Evolutionary conservation across 2,888 invertebrate species (phyloP).

Genomic region (Willowsia nigromaculata): DNA sequence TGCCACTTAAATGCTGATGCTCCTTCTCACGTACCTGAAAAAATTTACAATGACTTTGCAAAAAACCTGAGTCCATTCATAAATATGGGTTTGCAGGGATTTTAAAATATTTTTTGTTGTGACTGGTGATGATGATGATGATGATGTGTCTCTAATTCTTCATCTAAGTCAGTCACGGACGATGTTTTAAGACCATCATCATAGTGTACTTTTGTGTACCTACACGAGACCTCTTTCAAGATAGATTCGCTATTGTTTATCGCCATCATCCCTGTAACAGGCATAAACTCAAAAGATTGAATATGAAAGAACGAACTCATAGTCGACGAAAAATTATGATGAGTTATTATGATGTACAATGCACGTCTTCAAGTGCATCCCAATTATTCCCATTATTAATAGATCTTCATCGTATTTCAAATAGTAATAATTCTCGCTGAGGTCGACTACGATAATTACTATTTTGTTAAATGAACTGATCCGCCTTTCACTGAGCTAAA

Average conservation of each 20-base stretch:
- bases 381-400: slow-evolving; percentile 40
- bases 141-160: not conserved
- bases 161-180: slow-evolving; percentile 53
- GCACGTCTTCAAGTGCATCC: slow-evolving; percentile 46
- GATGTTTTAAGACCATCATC: not conserved
- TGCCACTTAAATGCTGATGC: not conserved
- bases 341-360: not conserved
- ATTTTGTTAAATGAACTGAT: slow-evolving; percentile 40
- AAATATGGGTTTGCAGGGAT: not conserved
- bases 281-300: not conserved
- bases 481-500: slow-evolving; percentile 40
- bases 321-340: not conserved
- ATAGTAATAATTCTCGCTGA: slow-evolving; percentile 43
- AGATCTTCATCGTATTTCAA: slow-evolving; percentile 28
- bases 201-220: not conserved
- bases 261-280: not conserved
- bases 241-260: slow-evolving; percentile 16
- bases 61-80: not conserved
- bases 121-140: not conserved
- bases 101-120: not conserved
- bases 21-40: not conserved
- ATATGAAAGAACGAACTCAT: not conserved
- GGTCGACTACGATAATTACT: slow-evolving; percentile 53
- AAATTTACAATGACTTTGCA: not conserved
- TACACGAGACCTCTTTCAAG: slow-evolving; percentile 8